Base-by-base conservation (phyloP, 1,140 invertebrate species). In the Riptortus pedestris region DNA sequence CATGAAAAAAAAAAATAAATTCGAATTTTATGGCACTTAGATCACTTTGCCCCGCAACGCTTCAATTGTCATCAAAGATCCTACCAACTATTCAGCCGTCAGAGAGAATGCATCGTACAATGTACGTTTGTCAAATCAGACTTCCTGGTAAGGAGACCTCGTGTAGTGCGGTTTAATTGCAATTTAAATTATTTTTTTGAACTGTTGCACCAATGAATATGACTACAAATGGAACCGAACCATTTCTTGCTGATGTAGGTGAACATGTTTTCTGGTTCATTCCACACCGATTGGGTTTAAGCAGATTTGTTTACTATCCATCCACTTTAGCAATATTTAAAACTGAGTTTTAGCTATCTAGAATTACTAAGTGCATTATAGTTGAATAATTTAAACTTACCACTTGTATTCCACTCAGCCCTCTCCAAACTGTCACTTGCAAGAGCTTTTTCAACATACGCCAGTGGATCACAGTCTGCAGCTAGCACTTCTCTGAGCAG, bases 361-460 rank as follows among this genome's bases (percentile, higher is more conserved):
- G 5, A 14, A 38, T 38, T 7, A 38, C 14, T 5, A 7, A 38
- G 14, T 14, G 14, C 5, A 38, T 38, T 7, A 5, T 38, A 7
- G 5, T 38, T 38, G 14, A 38, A 38, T 7, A 38, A 7, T 38
- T 14, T 38, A n/a, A n/a, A 38, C 31, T 84, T 78, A 96, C 93
- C 93, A 72, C 92, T 95, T 0, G 94, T 97, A 72, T 97, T 96
- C 94, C 94, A 97, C 69, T 90, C 87, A 0, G 88, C 87, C 29
- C 88, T 79, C 71, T 91, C 85, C 0, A 88, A 87, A 12, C 75
- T 71, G 73, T 88, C 89, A 20, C 90, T 90, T 58, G 88, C 82
- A 18, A 97, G 80, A 72, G 89, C 92, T 74, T 90, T 88, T 74
- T 96, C 93, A 20, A 97, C 91, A 72, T 95, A 95, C 0, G 91